Percentiles rank a stretch among this genome's conserved stretches.
phyloP scores from a whole-genome alignment of 1,140 invertebrate species.

The Panonychus citri region DNA sequence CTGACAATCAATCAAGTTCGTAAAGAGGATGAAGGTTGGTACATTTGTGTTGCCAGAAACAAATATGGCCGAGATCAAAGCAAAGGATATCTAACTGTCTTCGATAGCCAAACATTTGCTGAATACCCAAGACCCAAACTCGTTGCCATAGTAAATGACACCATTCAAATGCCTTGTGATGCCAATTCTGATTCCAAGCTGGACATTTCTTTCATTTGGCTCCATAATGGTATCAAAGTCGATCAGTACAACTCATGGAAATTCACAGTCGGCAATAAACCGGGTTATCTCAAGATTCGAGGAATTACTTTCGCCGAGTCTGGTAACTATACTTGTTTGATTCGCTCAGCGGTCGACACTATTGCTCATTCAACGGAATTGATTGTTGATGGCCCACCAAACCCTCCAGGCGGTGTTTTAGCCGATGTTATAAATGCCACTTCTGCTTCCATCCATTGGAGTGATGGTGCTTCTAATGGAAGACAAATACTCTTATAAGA shows the following conservation, averaged over 20 bases:
- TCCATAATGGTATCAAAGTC: constrained; percentile 56
- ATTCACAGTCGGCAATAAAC: constrained; percentile 23
- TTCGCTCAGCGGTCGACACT: constrained; percentile 58
- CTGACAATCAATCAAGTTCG: constrained; percentile 65
- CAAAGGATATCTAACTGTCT: constrained; percentile 35
- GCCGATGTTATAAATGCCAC: constrained; percentile 45
- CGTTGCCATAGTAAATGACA: constrained; percentile 37
- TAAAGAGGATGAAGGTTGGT: constrained; percentile 61
- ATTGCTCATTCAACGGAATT: constrained; percentile 44
- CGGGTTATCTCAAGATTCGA: constrained; percentile 44
- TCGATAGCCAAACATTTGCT: constrained; percentile 38
- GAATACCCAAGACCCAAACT: constrained; percentile 38
- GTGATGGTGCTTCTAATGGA: constrained; percentile 62
- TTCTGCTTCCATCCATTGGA: constrained; percentile 59
- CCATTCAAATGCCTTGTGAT: constrained; percentile 49
- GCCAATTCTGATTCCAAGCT: constrained; percentile 52
- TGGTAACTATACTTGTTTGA: constrained; percentile 66
- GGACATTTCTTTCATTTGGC: constrained; percentile 72
- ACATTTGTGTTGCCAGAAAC: constrained; percentile 66
- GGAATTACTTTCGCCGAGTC: constrained; percentile 61
- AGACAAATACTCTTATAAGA: constrained; percentile 45
- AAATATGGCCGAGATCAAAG: constrained; percentile 48
- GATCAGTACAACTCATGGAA: constrained; percentile 18
- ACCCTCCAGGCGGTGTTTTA: constrained; percentile 24
- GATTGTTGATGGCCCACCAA: constrained; percentile 31